A percentile compares a stretch with the other conserved stretches of the same genome.
Evolutionary conservation across 2,113 vertebrate species (phyloP).

Genomic region (Murina feae): DNA sequence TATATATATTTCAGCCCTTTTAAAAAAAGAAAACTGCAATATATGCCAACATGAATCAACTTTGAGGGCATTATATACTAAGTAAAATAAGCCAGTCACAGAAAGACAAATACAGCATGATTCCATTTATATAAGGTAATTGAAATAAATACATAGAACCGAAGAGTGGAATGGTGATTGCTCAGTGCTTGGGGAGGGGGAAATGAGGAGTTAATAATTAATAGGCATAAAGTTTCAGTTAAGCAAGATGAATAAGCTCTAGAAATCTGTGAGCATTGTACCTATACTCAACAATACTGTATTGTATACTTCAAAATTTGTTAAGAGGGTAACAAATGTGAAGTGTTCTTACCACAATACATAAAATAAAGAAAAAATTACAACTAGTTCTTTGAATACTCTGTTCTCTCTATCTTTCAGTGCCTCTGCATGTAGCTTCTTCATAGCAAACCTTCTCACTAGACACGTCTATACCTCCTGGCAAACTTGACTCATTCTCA

Average conservation of each 20-base stretch:
- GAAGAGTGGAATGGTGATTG: background rate
- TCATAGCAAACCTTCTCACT: background rate
- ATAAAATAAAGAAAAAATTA: background rate
- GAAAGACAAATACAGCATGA: background rate
- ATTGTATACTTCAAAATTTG: background rate
- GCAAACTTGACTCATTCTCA: background rate
- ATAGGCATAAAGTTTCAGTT: background rate
- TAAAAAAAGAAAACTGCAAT: background rate
- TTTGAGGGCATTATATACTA: background rate
- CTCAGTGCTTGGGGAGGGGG: background rate
- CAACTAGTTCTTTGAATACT: background rate
- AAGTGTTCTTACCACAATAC: background rate
- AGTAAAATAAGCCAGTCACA: background rate
- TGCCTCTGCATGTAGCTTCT: background rate
- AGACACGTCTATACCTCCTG: background rate
- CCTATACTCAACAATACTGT: background rate
- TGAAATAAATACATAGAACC: background rate
- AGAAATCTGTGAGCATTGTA: background rate
- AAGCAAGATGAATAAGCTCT: background rate
- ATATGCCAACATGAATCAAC: background rate
- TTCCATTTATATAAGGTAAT: background rate
- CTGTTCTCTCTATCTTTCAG: background rate
- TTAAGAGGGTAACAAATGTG: background rate
- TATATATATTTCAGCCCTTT: background rate
- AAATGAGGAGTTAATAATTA: background rate